phyloP scores from a whole-genome alignment of 2,113 vertebrate species.

The Acanthochromis polyacanthus region DNA sequence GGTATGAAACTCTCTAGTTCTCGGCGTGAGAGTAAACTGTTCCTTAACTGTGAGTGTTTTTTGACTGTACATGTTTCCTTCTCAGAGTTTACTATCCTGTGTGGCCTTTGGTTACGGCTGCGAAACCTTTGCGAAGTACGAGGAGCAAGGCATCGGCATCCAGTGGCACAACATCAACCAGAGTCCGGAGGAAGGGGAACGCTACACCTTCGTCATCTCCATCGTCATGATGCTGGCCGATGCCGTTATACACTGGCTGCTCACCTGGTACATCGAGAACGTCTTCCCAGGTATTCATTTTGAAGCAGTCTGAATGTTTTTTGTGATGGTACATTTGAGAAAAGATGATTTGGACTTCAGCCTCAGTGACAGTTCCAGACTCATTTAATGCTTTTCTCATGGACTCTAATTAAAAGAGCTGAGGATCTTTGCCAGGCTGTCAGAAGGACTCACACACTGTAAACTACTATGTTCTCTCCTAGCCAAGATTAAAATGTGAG shows the following conservation, averaged over 20 bases:
- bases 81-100: constrained; percentile 93
- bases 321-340: too few species aligned
- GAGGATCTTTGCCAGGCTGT: constrained; percentile 43
- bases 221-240: constrained; percentile 94
- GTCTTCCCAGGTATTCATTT: constrained; percentile 92
- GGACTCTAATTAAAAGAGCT: constrained; percentile 44
- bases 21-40: not conserved
- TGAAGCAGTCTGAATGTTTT: not conserved
- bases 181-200: constrained; percentile 89
- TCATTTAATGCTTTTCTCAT: constrained; percentile 30
- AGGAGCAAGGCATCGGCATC: constrained; percentile 95
- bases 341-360: not conserved
- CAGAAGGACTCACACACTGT: constrained; percentile 33
- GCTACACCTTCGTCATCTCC: constrained; percentile 91
- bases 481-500: constrained; percentile 45
- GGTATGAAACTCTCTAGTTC: too few species aligned
- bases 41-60: not conserved
- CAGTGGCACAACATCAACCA: constrained; percentile 93
- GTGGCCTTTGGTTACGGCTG: constrained; percentile 97
- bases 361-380: not conserved
- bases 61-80: not conserved
- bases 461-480: constrained; percentile 23
- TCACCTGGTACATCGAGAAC: constrained; percentile 98
- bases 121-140: constrained; percentile 92
- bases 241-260: constrained; percentile 87